A percentile compares a stretch with the other conserved stretches of the same genome.
phyloP scores from a whole-genome alignment of 2,113 vertebrate species.

The Potamarius usumacintae region DNA sequence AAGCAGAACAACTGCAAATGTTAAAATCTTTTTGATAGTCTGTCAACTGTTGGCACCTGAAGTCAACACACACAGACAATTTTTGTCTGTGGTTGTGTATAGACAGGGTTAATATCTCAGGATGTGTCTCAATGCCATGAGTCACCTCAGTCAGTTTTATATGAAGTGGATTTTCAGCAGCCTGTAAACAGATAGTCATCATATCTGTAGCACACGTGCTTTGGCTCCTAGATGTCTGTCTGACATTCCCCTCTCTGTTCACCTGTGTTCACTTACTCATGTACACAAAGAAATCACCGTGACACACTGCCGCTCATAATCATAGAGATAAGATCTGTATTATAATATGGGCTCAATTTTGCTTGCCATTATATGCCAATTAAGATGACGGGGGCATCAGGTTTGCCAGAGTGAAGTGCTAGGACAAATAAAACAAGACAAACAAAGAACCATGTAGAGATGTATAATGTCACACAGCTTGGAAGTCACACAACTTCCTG shows the following conservation, averaged over 20 bases:
- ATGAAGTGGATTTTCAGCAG: conserved; percentile 37
- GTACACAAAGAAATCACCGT: neutral
- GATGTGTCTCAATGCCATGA: conserved; percentile 47
- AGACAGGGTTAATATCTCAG: conserved; percentile 37
- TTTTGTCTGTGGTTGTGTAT: neutral
- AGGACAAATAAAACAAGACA: neutral
- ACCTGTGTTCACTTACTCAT: neutral
- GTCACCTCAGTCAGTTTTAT: conserved; percentile 42
- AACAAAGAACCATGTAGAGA: neutral
- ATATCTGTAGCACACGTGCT: conserved; percentile 46
- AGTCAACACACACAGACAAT: neutral
- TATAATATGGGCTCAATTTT: conserved; percentile 15
- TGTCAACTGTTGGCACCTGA: conserved; percentile 27
- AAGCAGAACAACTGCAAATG: neutral
- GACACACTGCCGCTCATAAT: conserved; percentile 16
- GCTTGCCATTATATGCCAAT: conserved; percentile 18
- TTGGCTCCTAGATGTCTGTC: conserved; percentile 53
- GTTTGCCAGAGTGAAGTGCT: neutral
- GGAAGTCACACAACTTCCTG: conserved; percentile 47
- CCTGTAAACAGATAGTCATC: conserved; percentile 55
- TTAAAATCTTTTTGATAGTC: conserved; percentile 15
- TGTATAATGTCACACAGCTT: conserved; percentile 3
- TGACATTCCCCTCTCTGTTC: neutral
- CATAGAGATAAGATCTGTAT: conserved; percentile 23
- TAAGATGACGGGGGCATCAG: conserved; percentile 19